These are phyloP conservation scores for Dysmachus trigonus DNA, from an alignment of 2,888 invertebrate species.

Conservation along the genomic window DNA sequence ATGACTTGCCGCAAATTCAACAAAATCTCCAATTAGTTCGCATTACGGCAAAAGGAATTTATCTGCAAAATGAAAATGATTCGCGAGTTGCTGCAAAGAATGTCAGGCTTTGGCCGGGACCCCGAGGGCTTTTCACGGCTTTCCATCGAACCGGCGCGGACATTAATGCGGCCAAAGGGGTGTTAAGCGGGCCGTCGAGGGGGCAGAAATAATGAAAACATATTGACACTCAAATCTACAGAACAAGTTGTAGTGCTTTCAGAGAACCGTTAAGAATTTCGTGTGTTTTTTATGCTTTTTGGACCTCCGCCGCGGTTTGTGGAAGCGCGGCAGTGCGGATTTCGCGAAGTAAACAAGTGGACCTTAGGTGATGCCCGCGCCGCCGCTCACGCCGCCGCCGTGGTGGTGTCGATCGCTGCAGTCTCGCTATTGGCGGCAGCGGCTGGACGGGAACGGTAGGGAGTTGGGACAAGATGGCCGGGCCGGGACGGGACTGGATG, in stretches of 20 bases:
- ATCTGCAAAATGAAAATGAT: conserved; percentile 32
- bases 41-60: not conserved
- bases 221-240: conserved; percentile 43
- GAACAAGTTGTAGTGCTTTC: conserved; percentile 30
- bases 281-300: conserved; percentile 22
- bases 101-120: not conserved
- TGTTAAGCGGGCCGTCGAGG: not conserved
- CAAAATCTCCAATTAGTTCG: conserved; percentile 34
- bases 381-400: not conserved
- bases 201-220: conserved; percentile 5
- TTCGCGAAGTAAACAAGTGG: conserved; percentile 7
- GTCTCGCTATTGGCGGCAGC: not conserved
- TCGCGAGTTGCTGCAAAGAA: not conserved
- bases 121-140: conserved; percentile 33
- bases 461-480: not conserved
- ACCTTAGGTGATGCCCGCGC: not conserved
- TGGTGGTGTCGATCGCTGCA: not conserved
- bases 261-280: conserved; percentile 43
- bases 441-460: not conserved
- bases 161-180: not conserved
- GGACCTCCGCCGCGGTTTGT: not conserved
- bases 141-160: not conserved
- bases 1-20: conserved; percentile 8
- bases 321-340: not conserved
- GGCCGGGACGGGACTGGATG: too few species aligned